Percentiles rank a stretch among this genome's conserved stretches.
Evolutionary conservation across 2,113 vertebrate species (phyloP).

Genomic region (Okapia johnstoni): DNA sequence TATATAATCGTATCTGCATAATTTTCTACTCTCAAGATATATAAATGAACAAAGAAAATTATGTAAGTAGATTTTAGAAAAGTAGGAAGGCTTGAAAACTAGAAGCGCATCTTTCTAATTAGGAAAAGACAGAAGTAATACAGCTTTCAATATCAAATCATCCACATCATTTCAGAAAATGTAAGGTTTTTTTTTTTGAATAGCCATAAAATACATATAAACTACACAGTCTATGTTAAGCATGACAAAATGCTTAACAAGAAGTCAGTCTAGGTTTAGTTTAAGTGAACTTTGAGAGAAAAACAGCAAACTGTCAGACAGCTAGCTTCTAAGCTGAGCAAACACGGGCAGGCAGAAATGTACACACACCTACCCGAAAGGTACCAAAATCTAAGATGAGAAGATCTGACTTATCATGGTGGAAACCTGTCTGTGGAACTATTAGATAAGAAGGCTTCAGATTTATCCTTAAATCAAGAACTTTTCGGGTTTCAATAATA

Average conservation of each 20-base stretch:
- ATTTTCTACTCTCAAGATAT: constrained; percentile 14
- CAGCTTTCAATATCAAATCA: neutral
- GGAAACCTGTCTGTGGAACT: constrained; percentile 90
- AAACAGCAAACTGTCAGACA: neutral
- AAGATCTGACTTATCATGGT: constrained; percentile 84
- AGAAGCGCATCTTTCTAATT: neutral
- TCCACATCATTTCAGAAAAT: neutral
- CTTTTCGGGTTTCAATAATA: constrained; percentile 96
- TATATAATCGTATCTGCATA: neutral
- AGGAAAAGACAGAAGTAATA: neutral
- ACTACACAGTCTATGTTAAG: neutral
- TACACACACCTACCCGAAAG: constrained; percentile 84
- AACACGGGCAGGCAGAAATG: neutral
- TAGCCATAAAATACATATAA: neutral
- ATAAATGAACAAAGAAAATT: neutral
- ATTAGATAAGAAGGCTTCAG: constrained; percentile 95
- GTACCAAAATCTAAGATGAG: constrained; percentile 96
- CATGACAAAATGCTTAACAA: neutral
- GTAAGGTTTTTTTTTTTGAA: neutral
- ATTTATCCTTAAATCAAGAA: constrained; percentile 91
- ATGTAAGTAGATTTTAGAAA: constrained; percentile 7
- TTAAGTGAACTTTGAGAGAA: neutral
- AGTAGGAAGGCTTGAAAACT: neutral
- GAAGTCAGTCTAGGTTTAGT: neutral
- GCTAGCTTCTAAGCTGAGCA: neutral